Evolutionary conservation across 2,888 invertebrate genomes (phyloP).

Genomic region (Ariolimax columbianus): DNA sequence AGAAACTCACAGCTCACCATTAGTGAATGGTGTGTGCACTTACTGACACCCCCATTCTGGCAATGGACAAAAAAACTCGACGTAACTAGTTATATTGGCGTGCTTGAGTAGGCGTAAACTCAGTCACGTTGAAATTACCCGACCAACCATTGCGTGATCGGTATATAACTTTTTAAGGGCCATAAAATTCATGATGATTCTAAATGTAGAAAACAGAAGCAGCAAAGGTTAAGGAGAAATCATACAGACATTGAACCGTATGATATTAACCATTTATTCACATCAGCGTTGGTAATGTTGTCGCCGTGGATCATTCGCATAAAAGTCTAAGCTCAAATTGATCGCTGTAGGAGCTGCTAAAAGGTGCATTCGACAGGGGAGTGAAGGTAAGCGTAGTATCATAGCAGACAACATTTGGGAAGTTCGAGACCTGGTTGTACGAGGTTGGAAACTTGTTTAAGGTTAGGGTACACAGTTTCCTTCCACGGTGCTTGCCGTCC

Average conservation of each 20-base stretch:
- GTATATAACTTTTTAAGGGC: neutral
- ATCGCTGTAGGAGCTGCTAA: conserved; percentile 18
- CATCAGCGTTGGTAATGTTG: conserved; percentile 22
- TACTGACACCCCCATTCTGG: neutral
- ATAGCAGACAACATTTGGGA: too few species aligned
- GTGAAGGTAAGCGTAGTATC: too few species aligned
- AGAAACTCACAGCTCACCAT: neutral
- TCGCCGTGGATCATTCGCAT: conserved; percentile 29
- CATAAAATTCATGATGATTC: neutral
- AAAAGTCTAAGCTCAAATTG: conserved; percentile 7
- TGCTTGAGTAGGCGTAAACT: neutral
- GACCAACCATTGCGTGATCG: neutral
- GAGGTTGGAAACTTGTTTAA: too few species aligned
- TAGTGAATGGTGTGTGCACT: neutral
- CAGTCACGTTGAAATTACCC: neutral
- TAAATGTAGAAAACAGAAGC: neutral
- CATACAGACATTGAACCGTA: conserved; percentile 28
- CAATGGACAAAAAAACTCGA: too few species aligned
- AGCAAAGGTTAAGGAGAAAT: neutral
- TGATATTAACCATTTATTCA: conserved; percentile 14
- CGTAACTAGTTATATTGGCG: neutral
- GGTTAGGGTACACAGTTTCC: too few species aligned
- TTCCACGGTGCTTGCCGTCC: too few species aligned
- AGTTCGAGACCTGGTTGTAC: too few species aligned
- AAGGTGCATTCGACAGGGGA: too few species aligned